Evolutionary conservation across 2,888 invertebrate genomes (phyloP).

Genomic region (Entomobrya multifasciata): DNA sequence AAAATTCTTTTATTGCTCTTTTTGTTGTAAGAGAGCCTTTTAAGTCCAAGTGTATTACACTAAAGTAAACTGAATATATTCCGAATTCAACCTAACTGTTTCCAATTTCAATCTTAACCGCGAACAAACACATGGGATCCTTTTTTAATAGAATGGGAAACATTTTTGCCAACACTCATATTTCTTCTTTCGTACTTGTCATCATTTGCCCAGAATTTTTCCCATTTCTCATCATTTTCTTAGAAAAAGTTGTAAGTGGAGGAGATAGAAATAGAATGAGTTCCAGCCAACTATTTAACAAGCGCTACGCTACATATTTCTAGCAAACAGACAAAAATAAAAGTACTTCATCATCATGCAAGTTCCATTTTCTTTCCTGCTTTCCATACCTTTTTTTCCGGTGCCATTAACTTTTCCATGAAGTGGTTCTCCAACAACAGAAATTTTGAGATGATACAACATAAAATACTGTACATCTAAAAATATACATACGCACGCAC

Average conservation of each 20-base stretch:
- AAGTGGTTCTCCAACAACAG: neutral
- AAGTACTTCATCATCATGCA: conserved; percentile 33
- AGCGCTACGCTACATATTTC: neutral
- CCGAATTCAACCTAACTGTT: too few relatives aligned
- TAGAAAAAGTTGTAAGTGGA: conserved; percentile 22
- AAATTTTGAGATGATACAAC: too few relatives aligned
- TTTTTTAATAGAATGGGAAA: neutral
- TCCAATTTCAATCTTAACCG: too few relatives aligned
- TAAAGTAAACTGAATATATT: too few relatives aligned
- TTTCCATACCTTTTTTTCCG: neutral
- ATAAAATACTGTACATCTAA: too few relatives aligned
- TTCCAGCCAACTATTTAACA: conserved; percentile 38
- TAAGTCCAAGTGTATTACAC: too few relatives aligned
- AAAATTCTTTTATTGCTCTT: too few relatives aligned
- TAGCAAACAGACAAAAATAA: neutral
- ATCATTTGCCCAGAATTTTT: conserved; percentile 31
- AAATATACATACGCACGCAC: too few relatives aligned
- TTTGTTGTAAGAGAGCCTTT: too few relatives aligned
- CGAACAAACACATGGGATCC: too few relatives aligned
- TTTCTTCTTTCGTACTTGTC: conserved; percentile 36
- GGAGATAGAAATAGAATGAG: conserved; percentile 14
- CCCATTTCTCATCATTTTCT: conserved; percentile 10
- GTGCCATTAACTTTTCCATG: conserved; percentile 19
- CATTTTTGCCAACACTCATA: conserved; percentile 21
- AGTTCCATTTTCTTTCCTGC: conserved; percentile 14